Evolutionary conservation across 1,140 invertebrate genomes (phyloP).

Genomic region (Lysiphlebus fabarum): DNA sequence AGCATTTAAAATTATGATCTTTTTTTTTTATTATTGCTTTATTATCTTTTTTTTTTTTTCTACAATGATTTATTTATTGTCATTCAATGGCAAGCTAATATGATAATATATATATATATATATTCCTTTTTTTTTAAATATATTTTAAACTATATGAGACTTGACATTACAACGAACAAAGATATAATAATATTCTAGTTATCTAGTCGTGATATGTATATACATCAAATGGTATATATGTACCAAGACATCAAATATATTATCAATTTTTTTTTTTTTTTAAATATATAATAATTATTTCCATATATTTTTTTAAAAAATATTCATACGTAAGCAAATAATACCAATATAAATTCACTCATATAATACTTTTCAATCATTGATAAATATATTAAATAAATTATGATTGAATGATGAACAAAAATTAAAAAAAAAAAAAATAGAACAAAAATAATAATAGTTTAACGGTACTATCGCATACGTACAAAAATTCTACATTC

Average conservation of each 20-base stretch:
- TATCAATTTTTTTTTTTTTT: too few species aligned
- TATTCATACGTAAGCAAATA: conserved; percentile 29
- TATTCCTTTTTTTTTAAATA: too few species aligned
- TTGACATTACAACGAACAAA: conserved; percentile 13
- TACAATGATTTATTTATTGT: not conserved
- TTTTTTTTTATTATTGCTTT: too few species aligned
- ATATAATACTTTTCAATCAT: too few species aligned
- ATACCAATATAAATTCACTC: not conserved
- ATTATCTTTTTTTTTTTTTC: conserved; percentile 6
- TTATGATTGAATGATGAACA: not conserved
- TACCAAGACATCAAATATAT: conserved; percentile 15
- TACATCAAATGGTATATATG: conserved; percentile 8
- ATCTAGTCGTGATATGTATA: conserved; percentile 19
- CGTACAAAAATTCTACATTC: conserved; percentile 29
- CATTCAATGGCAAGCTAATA: too few species aligned
- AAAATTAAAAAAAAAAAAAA: not conserved
- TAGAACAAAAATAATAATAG: not conserved
- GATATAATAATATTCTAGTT: conserved; percentile 16
- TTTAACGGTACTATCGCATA: conserved; percentile 21
- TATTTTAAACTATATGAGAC: not conserved
- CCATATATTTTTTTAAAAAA: conserved; percentile 12
- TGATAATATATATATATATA: too few species aligned
- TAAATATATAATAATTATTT: conserved; percentile 7
- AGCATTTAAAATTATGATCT: too few species aligned
- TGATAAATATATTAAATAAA: conserved; percentile 10